These are phyloP conservation scores for Trichogramma dendrolimi DNA, from an alignment of 2,888 invertebrate species.

Conservation along the genomic window DNA sequence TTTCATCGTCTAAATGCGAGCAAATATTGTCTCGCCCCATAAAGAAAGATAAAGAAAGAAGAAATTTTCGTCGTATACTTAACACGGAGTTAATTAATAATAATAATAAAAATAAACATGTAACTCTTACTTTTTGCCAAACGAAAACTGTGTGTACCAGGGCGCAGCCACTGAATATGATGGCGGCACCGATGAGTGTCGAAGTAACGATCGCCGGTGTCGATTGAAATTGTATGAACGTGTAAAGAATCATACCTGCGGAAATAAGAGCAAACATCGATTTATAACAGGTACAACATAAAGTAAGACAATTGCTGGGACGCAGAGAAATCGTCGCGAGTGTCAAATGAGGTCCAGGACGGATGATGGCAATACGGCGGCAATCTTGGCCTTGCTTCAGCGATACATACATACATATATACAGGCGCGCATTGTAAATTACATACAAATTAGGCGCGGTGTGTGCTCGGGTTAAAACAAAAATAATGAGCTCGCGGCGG, in stretches of 20 bases:
- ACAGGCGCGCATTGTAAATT: no score
- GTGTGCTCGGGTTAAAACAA: background rate
- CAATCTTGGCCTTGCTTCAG: no score
- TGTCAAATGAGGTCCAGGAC: no score
- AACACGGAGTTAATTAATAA: background rate
- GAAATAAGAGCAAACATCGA: background rate
- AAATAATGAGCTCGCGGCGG: no score
- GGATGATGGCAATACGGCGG: no score
- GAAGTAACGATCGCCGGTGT: conserved; percentile 88
- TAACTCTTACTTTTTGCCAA: conserved; percentile 69
- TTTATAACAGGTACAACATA: background rate
- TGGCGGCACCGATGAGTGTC: conserved; percentile 84
- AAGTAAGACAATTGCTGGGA: background rate
- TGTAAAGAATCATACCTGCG: conserved; percentile 85
- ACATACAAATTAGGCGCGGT: no score
- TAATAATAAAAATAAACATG: background rate
- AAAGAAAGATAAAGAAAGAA: no score
- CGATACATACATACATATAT: no score
- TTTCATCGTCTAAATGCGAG: no score
- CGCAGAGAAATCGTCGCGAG: no score
- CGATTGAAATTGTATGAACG: conserved; percentile 87
- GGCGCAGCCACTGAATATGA: conserved; percentile 87
- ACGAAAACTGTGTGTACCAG: conserved; percentile 93
- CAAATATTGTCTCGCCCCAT: no score
- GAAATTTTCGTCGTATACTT: no score